A percentile compares a stretch with the other conserved stretches of the same genome.
Conservation (phyloP, 1,140 invertebrate genomes). For the Drosophila seguyi region DNA sequence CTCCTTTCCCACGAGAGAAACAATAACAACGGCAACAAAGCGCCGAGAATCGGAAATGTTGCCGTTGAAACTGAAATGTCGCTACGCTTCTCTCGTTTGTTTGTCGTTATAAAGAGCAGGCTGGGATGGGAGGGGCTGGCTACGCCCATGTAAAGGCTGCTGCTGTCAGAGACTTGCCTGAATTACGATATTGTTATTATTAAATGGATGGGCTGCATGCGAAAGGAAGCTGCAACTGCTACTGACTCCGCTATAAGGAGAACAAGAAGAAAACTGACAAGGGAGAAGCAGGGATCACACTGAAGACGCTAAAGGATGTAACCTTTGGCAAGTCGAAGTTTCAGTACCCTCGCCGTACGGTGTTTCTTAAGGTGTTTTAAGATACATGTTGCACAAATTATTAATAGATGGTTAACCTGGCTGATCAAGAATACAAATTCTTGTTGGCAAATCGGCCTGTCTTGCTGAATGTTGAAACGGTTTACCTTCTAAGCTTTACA, state of each 20-base stretch:
- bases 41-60: conserved; percentile 80
- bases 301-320: background rate
- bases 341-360: background rate
- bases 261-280: conserved; percentile 6
- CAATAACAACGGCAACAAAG: conserved; percentile 78
- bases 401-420: background rate
- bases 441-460: too few relatives aligned
- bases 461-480: background rate
- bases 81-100: conserved; percentile 63
- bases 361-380: background rate
- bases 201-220: conserved; percentile 73
- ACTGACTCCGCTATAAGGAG: conserved; percentile 26
- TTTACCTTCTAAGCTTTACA: background rate
- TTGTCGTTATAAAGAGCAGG: conserved; percentile 18
- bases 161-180: conserved; percentile 78
- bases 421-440: background rate
- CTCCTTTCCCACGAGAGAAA: conserved; percentile 48
- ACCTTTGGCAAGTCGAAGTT: background rate
- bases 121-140: conserved; percentile 12
- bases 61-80: conserved; percentile 83
- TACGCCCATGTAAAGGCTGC: conserved; percentile 63
- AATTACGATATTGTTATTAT: conserved; percentile 84
- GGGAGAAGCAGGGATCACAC: background rate
- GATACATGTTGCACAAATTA: background rate
- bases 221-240: conserved; percentile 50